A percentile compares a stretch with the other conserved stretches of the same genome.
These are phyloP conservation scores for Epinephelus lanceolatus DNA, from an alignment of 2,113 vertebrate genomes.

Conservation along the genomic window DNA sequence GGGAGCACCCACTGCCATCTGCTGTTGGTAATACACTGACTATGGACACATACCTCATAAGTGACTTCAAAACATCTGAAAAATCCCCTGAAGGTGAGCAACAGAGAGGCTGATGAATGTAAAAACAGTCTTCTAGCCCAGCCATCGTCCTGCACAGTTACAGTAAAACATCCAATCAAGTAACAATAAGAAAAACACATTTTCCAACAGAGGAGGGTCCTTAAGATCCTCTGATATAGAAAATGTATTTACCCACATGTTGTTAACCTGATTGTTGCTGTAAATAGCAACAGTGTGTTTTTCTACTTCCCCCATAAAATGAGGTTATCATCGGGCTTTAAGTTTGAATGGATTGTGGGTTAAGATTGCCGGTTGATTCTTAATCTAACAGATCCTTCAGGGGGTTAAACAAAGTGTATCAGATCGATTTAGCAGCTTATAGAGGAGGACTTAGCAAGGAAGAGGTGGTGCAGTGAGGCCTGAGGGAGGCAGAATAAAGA, in stretches of 20 bases:
- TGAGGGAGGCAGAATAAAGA: constrained; percentile 56
- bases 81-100: not conserved
- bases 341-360: constrained; percentile 52
- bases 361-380: constrained; percentile 57
- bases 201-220: not conserved
- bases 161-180: not conserved
- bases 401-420: constrained; percentile 65
- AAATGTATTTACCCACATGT: constrained; percentile 17
- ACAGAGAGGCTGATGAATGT: not conserved
- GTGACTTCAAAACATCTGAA: no score
- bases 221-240: constrained; percentile 18
- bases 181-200: not conserved
- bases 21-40: no score
- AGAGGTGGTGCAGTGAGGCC: constrained; percentile 45
- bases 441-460: constrained; percentile 35
- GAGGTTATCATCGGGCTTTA: constrained; percentile 49
- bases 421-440: constrained; percentile 62
- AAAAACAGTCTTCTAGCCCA: not conserved
- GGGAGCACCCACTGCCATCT: no score
- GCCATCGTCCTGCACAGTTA: not conserved
- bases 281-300: constrained; percentile 33
- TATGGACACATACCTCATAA: no score
- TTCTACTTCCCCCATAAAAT: not conserved
- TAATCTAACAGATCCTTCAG: constrained; percentile 58
- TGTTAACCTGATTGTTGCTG: constrained; percentile 14